Conservation (phyloP, 2,888 invertebrate genomes). For the Myathropa florea region DNA sequence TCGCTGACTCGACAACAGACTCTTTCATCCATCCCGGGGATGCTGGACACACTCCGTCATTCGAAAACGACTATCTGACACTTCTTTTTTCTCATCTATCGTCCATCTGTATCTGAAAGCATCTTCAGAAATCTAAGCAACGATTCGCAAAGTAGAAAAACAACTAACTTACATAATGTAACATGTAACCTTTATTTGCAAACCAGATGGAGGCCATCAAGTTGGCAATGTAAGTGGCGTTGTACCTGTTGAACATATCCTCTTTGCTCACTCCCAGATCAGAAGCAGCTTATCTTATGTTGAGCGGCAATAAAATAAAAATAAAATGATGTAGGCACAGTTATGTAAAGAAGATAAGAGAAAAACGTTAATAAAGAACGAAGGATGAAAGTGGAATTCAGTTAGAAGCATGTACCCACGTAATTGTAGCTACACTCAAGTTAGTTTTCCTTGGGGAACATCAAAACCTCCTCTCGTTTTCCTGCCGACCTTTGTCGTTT, state of each 20-base stretch:
- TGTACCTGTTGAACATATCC: background rate
- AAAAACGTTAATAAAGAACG: too few relatives aligned
- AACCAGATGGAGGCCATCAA: background rate
- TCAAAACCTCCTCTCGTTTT: too few relatives aligned
- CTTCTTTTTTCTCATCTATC: background rate
- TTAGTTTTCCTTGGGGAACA: too few relatives aligned
- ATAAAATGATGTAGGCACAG: too few relatives aligned
- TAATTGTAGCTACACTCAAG: too few relatives aligned
- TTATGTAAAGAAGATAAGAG: too few relatives aligned
- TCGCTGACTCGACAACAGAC: too few relatives aligned
- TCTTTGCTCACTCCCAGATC: background rate
- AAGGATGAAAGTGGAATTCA: too few relatives aligned
- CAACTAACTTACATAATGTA: background rate
- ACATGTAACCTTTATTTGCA: background rate
- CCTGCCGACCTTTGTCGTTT: too few relatives aligned
- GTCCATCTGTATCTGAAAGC: background rate
- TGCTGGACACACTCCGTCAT: background rate
- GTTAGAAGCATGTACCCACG: too few relatives aligned
- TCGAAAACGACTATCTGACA: background rate
- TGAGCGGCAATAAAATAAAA: background rate
- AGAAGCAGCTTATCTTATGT: background rate
- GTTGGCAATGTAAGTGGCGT: background rate
- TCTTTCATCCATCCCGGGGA: background rate
- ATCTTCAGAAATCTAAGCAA: background rate
- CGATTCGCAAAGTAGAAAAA: background rate